Percentiles rank a stretch among this genome's conserved stretches.
These are phyloP conservation scores for Holothuria glaberrima DNA, from an alignment of 35 echinoderm and acorn worm genomes.

Conservation along the genomic window DNA sequence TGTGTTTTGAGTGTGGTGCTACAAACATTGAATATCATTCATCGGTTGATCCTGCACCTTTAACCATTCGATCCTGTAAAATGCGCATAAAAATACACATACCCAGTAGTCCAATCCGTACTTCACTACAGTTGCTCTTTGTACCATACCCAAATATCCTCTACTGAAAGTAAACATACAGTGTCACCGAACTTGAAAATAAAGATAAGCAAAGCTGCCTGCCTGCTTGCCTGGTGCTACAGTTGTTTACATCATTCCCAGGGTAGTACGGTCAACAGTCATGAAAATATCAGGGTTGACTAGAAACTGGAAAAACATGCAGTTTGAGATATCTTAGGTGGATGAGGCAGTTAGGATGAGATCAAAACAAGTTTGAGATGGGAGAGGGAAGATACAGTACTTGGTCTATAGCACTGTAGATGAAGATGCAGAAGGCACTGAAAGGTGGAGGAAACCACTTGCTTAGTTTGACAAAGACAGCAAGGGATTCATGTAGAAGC, in stretches of 20 bases:
- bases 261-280: conserved; percentile 45
- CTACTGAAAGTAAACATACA: conserved; percentile 22
- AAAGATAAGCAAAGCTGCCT: conserved; percentile 23
- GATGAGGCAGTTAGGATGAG: conserved; percentile 30
- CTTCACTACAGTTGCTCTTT: no score
- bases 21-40: no score
- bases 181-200: conserved; percentile 39
- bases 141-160: conserved; percentile 19
- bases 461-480: not conserved
- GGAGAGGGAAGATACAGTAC: not conserved
- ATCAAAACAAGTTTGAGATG: conserved; percentile 27
- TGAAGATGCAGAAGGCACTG: no score
- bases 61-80: no score
- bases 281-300: conserved; percentile 53
- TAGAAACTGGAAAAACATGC: conserved; percentile 26
- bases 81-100: no score
- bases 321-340: conserved; percentile 33
- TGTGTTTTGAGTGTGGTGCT: no score
- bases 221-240: not conserved
- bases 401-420: no score
- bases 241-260: conserved; percentile 46
- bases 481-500: not conserved
- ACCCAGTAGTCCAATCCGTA: no score
- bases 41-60: no score
- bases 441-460: not conserved